Evolutionary conservation across 2,113 vertebrate genomes (phyloP), one percentile per base, ranked within the genome.

Genomic region (Syrmaticus mikado): DNA sequence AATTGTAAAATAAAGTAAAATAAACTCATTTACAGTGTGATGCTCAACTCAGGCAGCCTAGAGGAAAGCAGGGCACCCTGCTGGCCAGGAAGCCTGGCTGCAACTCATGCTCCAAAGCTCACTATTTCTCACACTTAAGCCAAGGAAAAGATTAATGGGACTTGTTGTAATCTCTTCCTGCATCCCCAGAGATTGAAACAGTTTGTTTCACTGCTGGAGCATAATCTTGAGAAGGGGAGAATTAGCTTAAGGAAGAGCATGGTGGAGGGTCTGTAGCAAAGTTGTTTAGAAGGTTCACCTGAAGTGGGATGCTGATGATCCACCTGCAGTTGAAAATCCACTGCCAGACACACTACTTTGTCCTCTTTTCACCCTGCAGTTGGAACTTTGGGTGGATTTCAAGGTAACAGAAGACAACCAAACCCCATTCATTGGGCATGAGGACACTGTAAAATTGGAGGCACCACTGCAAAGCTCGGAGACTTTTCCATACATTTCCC

Each of bases 121-220:
- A 0, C 36, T 50, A 28, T 36, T 61, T 52, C 64, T 95, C 78
- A 68, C 14, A 14, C 77, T 79, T 89, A 92, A 95, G 38, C 53
- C 80, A 87, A 70, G 48, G 61, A 74, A 80, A 87, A 93, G 71
- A 92, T 94, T 87, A 95, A 64, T 22, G 43, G 67, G 65, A 89
- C 60, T 92, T 60, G 7, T 46, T 95, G 80, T 87, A 96, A 96
- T 96, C 89, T 95, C 79, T 82, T 73, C 45, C 0, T 0, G n/a
- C 76, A 92, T 74, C 86, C 82, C 84, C 74, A 79, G 85, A 90
- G 93, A 89, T 95, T 94, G 94, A 96, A 93, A 88, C 46, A 66
- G 89, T 91, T 95, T 94, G 85, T 96, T 96, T 96, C 93, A 78
- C 84, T 91, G 78, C 32, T 88, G 79, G 66, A 91, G 61, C 27